Base-by-base conservation (phyloP, 2,888 invertebrate genomes). In the Cyclophora punctaria region DNA sequence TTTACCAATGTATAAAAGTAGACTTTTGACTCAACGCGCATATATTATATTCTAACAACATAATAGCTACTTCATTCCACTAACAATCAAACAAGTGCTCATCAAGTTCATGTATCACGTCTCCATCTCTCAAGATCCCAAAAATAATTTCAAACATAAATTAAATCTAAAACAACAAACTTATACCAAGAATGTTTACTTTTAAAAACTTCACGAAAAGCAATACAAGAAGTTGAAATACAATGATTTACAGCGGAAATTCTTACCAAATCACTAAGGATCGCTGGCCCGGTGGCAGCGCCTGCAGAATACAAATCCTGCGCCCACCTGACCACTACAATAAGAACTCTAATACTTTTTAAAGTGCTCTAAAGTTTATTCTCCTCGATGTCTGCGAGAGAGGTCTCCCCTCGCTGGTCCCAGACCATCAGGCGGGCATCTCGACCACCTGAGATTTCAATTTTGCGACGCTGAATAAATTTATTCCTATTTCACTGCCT, bases 391-490 rank as follows among this genome's bases (percentile, higher is more conserved):
- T 61, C 57, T 56, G 56, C 49, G 53, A 56, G 54, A 66, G 54
- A 62, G 79, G 55, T 71, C 80, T 64, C 41, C 37, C 42, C 44
- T 69, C 4, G 50, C 55, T 73, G 78, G 81, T 57, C 57, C 34
- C 20, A 52, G 51, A 52, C 57, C 56, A 63, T 56, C 61, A 68
- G 69, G 62, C 71, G 67, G 64, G 69, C 67, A 56, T 64, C 64
- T 62, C 73, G 76, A 75, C 81, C 85, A 85, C 84, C 83, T 85
- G 86, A 84, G 84, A 85, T 85, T 86, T 83, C 83, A 86, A 85
- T 86, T 83, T 85, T 72, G 77, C 75, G 74, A 73, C 76, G 77
- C 73, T 75, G 81, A 78, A 82, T 83, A 83, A 80, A 83, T 83
- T 82, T 84, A 80, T 83, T 78, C 77, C 67, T 76, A 76, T 80